A percentile compares a stretch with the other conserved stretches of the same genome.
Evolutionary conservation across 1,140 invertebrate genomes (phyloP).

Genomic region (Brachionus rotundiformis): DNA sequence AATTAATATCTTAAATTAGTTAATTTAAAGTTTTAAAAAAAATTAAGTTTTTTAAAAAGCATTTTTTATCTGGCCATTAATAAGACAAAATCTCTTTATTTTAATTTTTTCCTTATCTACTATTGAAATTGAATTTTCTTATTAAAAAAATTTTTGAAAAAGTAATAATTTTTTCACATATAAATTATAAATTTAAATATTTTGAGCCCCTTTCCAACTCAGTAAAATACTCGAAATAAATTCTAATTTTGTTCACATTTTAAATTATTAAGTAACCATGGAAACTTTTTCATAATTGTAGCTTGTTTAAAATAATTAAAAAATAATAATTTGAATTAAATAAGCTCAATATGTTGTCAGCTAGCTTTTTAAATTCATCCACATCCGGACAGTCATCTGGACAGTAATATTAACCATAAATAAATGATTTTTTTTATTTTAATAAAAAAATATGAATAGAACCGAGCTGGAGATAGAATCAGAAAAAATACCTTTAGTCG

Average conservation of each 20-base stretch:
- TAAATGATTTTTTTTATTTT: neutral
- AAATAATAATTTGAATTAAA: neutral
- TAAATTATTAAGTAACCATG: neutral
- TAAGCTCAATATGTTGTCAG: neutral
- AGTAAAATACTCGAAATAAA: too few species aligned
- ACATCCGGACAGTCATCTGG: neutral
- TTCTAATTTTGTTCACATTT: neutral
- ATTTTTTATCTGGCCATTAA: too few species aligned
- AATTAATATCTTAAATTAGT: too few species aligned
- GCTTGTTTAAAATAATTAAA: neutral
- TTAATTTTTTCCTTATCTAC: too few species aligned
- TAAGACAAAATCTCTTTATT: too few species aligned
- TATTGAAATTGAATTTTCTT: too few species aligned
- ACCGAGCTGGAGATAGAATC: slow-evolving; percentile 20
- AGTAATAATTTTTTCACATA: too few species aligned
- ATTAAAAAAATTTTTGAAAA: too few species aligned
- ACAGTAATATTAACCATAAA: neutral
- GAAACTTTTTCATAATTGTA: neutral
- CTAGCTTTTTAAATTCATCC: slow-evolving; percentile 13
- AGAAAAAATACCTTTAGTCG: slow-evolving; percentile 55
- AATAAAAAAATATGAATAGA: neutral
- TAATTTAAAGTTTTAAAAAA: too few species aligned
- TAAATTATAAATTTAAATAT: too few species aligned
- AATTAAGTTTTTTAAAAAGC: too few species aligned
- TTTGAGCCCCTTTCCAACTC: too few species aligned